Evolutionary conservation across 2,797 vertebrate genomes (phyloP).

Genomic region (Toxotes lorentzi): DNA sequence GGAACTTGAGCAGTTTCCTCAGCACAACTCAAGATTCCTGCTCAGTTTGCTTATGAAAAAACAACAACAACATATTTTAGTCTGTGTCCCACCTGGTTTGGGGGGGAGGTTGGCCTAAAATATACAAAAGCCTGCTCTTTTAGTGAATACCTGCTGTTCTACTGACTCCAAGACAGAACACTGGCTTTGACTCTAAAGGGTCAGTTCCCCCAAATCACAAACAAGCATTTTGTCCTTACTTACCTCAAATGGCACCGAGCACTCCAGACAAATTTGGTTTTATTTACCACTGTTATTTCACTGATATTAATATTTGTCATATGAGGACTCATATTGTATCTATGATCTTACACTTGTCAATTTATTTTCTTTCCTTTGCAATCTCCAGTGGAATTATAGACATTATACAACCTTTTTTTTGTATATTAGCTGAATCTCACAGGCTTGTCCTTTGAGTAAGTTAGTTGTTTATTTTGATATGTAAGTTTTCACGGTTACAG

Average conservation of each 20-base stretch:
- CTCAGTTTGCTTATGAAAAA: background rate
- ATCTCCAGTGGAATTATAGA: too few relatives aligned
- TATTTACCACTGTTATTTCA: too few relatives aligned
- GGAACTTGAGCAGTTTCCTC: background rate
- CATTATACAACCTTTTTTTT: too few relatives aligned
- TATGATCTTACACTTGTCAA: background rate
- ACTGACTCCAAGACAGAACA: background rate
- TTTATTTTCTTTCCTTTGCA: too few relatives aligned
- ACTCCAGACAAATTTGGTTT: background rate
- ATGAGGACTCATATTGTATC: background rate
- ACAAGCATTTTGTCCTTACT: background rate
- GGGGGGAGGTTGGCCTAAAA: background rate
- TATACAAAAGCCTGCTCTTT: background rate
- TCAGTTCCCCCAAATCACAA: background rate
- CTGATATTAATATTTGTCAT: background rate
- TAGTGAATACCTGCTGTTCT: slow-evolving; percentile 43
- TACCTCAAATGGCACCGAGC: background rate
- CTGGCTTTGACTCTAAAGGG: background rate
- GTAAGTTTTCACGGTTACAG: background rate
- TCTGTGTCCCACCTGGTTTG: background rate
- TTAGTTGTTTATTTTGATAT: background rate
- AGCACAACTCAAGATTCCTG: background rate
- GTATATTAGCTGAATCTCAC: too few relatives aligned
- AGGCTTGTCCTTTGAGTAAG: background rate
- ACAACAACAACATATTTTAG: background rate